These are phyloP conservation scores for Ennomos fuscantarius DNA, from an alignment of 2,888 invertebrate species.

Conservation along the genomic window DNA sequence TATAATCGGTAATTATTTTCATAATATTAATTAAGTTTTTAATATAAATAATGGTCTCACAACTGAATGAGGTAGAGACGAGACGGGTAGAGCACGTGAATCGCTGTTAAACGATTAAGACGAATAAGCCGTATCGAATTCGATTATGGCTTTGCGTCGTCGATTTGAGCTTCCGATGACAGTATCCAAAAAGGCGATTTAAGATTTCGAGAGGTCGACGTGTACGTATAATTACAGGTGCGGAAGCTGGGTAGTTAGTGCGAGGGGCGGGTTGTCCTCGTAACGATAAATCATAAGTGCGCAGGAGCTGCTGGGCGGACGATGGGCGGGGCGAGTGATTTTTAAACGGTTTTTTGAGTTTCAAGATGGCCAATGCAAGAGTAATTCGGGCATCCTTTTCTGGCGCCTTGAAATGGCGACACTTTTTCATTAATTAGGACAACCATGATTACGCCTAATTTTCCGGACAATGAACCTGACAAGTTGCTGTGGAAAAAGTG, in stretches of 20 bases:
- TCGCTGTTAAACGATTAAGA: slow-evolving; percentile 59
- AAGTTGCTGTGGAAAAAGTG: slow-evolving; percentile 29
- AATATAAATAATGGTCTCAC: slow-evolving; percentile 38
- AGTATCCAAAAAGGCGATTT: slow-evolving; percentile 66
- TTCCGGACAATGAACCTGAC: slow-evolving; percentile 63
- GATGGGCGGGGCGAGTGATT: slow-evolving; percentile 81
- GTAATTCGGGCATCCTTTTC: slow-evolving; percentile 78
- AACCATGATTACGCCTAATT: slow-evolving; percentile 76
- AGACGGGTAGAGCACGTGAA: slow-evolving; percentile 54
- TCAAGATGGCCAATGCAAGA: slow-evolving; percentile 76
- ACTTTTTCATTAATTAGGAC: slow-evolving; percentile 82
- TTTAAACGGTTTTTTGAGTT: slow-evolving; percentile 84
- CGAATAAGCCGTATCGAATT: slow-evolving; percentile 64
- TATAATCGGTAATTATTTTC: slow-evolving; percentile 27
- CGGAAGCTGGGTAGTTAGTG: slow-evolving; percentile 79
- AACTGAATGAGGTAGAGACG: slow-evolving; percentile 40
- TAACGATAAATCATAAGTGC: slow-evolving; percentile 83
- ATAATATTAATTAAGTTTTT: slow-evolving; percentile 40
- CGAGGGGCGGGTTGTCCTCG: slow-evolving; percentile 80
- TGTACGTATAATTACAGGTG: slow-evolving; percentile 77
- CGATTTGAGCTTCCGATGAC: slow-evolving; percentile 57
- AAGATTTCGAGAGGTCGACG: slow-evolving; percentile 71
- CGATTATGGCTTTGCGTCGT: slow-evolving; percentile 49
- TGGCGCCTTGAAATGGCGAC: slow-evolving; percentile 74
- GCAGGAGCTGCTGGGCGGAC: slow-evolving; percentile 77